Base-by-base conservation (phyloP, 2,888 invertebrate genomes). In the Rhynchonema sp. region DNA sequence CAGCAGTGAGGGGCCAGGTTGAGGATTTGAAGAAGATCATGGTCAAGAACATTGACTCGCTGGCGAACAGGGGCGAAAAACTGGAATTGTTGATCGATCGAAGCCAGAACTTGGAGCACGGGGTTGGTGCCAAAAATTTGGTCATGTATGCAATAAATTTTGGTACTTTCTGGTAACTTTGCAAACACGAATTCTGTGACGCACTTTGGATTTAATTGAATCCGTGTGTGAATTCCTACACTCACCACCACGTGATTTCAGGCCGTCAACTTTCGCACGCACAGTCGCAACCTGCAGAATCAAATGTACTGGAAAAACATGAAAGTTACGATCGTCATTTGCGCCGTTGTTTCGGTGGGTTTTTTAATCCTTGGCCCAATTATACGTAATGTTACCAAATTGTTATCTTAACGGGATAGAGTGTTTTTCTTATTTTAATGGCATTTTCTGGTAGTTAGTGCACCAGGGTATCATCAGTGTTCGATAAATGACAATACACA, bases 1-100 rank as follows among this genome's bases (percentile, higher is more conserved):
- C 38, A 38, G 38, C 38, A 38, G 49, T 49, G 20, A 13, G n/a
- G n/a, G 49, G n/a, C 22, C 87, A 91, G 74, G 79, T 92, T 60
- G 89, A 88, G 74, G 92, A 92, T 76, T 77, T 94, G 20, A 91
- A 89, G 74, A 84, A 88, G 70, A 91, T 92, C 64, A 88, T 92
- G 87, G 89, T 92, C 55, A 84, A 86, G 77, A 92, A 92, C 79
- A 89, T 94, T 73, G 89, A 91, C 75, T 86, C 82, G 72, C 82
- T 92, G 70, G 83, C 87, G 46, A 84, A 84, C 78, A 80, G 92
- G 66, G 92, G 91, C 6, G 92, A 92, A 77, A 82, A 84, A 75
- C 76, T 94, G 66, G 91, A 92, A 74, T 77, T 92, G 59, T 79
- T 94, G 59, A 84, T 92, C 9, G 84, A 89, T 74, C 91, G 91